Evolutionary conservation across 1,140 invertebrate species (phyloP), one percentile per base, ranked within the genome.

Genomic region (Halictus rubicundus): DNA sequence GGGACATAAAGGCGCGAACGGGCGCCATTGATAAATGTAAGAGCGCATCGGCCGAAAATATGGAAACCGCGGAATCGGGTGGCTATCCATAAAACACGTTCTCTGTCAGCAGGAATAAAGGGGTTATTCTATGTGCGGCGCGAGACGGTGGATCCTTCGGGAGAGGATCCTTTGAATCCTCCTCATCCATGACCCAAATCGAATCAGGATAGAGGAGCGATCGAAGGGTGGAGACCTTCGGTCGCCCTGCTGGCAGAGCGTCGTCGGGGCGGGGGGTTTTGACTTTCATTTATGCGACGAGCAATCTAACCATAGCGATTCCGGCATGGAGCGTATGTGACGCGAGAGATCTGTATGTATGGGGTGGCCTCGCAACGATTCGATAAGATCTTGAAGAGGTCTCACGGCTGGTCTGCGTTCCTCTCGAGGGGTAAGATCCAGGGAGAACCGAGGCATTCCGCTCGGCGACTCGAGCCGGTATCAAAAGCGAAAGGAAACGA

Each of bases 401-500:
- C 54, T n/a, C n/a, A 52, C 52, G 60, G 46, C 69, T 21, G 27
- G 49, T 57, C 7, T 32, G 39, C 16, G 42, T 49, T 59, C 25
- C 42, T 46, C 21, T 39, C 14, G 49, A 54, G 25, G 37, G 54
- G 54, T 7, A 46, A 78, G 63, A 65, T 37, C 64, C 59, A 32
- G 57, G 49, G 80, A 23, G 23, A 21, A 32, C 37, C n/a, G n/a
- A 42, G 23, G 32, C 32, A 59, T 60, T 65, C 52, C 63, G 25
- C 19, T 52, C 14, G 16, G 49, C 49, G 19, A 2, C 54, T 21
- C 54, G 54, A 57, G n/a, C n/a, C 46, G 54, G 21, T 80, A 80
- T 76, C 70, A 73, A 77, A 81, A 61, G 61, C 37, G 25, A 65
- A 49, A 79, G 54, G 63, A 57, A 59, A 69, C 72, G 59, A 19